Evolutionary conservation across 2,113 vertebrate species (phyloP).

Genomic region (Austrofundulus limnaeus): DNA sequence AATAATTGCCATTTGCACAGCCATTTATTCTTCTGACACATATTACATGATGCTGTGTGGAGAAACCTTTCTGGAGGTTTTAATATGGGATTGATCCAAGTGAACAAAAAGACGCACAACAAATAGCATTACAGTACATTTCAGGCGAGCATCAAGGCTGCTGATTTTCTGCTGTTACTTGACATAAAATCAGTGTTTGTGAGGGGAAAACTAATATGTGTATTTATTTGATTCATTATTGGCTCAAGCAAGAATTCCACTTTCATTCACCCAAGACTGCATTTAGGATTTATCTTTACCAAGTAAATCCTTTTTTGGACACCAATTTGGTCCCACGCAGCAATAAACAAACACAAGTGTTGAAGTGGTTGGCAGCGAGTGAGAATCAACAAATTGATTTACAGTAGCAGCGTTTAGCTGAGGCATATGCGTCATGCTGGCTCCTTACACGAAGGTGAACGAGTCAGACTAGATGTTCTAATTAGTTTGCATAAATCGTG

Average conservation of each 20-base stretch:
- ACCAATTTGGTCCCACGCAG: slow-evolving; percentile 28
- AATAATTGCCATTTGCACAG: slow-evolving; percentile 11
- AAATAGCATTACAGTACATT: neutral
- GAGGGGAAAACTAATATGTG: neutral
- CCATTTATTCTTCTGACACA: slow-evolving; percentile 16
- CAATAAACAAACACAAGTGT: slow-evolving; percentile 28
- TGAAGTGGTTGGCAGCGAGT: slow-evolving; percentile 44
- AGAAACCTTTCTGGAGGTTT: slow-evolving; percentile 6
- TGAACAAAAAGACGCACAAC: slow-evolving; percentile 1
- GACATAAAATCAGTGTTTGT: neutral
- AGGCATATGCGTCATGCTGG: slow-evolving; percentile 44
- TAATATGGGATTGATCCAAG: slow-evolving; percentile 3
- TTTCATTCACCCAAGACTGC: neutral
- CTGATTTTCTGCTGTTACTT: neutral
- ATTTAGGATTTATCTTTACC: neutral
- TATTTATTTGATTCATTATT: slow-evolving; percentile 3
- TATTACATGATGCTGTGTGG: slow-evolving; percentile 1
- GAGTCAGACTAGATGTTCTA: slow-evolving; percentile 38
- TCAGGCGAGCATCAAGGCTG: slow-evolving; percentile 12
- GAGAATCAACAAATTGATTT: slow-evolving; percentile 52
- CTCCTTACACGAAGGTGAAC: slow-evolving; percentile 47
- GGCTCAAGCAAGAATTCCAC: neutral
- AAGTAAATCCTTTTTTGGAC: slow-evolving; percentile 14
- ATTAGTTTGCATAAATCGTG: slow-evolving; percentile 38
- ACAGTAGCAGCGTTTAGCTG: slow-evolving; percentile 29